Evolutionary conservation across 2,113 vertebrate species (phyloP).

Genomic region (Trematocara zebra): DNA sequence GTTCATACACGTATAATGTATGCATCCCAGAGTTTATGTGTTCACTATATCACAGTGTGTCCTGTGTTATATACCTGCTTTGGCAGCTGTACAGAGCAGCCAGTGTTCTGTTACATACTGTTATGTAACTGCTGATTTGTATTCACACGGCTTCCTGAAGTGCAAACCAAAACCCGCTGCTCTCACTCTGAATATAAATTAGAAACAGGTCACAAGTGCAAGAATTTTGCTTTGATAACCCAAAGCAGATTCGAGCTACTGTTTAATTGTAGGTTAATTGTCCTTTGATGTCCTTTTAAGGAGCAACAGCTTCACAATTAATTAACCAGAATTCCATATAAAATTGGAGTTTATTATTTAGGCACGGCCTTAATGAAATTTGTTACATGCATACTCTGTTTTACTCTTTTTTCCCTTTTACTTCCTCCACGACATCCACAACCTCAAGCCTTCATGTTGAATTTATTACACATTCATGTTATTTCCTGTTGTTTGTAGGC

Average conservation of each 20-base stretch:
- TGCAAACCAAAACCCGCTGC: not conserved
- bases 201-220: not conserved
- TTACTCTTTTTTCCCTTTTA: accelerated
- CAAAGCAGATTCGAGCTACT: not conserved
- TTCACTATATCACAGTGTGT: not conserved
- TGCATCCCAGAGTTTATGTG: not conserved
- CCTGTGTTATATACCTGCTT: not conserved
- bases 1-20: not conserved
- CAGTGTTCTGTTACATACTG: not conserved
- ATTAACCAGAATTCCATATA: not conserved
- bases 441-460: not conserved
- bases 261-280: not conserved
- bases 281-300: not conserved
- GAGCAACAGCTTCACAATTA: not conserved
- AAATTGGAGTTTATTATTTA: not conserved
- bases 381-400: not conserved
- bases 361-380: not conserved
- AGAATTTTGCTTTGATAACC: not conserved
- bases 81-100: constrained; percentile 4
- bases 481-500: not conserved
- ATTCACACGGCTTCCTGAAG: not conserved
- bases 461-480: not conserved
- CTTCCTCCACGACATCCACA: not conserved
- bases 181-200: not conserved
- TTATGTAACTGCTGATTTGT: constrained; percentile 44